phyloP scores from a whole-genome alignment of 2,888 invertebrate genomes.

The Hirtodrosophila cameraria region DNA sequence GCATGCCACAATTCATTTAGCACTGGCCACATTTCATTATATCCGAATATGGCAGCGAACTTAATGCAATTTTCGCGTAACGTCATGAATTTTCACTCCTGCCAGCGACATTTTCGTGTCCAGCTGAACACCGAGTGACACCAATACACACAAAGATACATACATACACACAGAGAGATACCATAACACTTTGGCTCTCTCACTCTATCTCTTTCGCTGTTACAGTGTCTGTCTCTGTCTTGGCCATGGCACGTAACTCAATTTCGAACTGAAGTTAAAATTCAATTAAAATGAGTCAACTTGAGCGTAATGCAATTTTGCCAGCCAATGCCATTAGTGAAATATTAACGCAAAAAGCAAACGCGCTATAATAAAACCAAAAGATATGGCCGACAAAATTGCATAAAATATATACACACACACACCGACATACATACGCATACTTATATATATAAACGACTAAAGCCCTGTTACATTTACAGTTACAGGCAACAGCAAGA shows the following conservation, averaged over 20 bases:
- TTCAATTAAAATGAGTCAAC: constrained; percentile 81
- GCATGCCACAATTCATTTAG: constrained; percentile 39
- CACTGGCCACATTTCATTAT: constrained; percentile 56
- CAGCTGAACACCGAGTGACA: constrained; percentile 30
- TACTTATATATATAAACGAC: constrained; percentile 34
- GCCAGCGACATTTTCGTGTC: constrained; percentile 49
- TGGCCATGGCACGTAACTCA: constrained; percentile 75
- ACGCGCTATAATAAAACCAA: constrained; percentile 33
- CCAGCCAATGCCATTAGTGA: constrained; percentile 80
- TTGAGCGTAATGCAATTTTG: constrained; percentile 79
- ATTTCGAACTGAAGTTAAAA: constrained; percentile 81
- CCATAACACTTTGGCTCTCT: background rate
- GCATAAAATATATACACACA: constrained; percentile 11
- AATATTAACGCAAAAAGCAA: constrained; percentile 75
- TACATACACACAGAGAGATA: constrained; percentile 11
- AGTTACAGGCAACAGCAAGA: constrained; percentile 1
- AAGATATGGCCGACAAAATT: constrained; percentile 24
- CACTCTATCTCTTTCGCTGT: background rate
- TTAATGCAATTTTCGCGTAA: constrained; percentile 73
- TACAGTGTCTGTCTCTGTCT: constrained; percentile 42
- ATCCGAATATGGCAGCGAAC: constrained; percentile 54
- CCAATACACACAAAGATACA: constrained; percentile 23
- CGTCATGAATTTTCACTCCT: constrained; percentile 52
- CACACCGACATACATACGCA: background rate
- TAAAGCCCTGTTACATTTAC: constrained; percentile 14